Evolutionary conservation across 2,113 vertebrate species (phyloP).

Genomic region (Phylloscopus trochiloides): DNA sequence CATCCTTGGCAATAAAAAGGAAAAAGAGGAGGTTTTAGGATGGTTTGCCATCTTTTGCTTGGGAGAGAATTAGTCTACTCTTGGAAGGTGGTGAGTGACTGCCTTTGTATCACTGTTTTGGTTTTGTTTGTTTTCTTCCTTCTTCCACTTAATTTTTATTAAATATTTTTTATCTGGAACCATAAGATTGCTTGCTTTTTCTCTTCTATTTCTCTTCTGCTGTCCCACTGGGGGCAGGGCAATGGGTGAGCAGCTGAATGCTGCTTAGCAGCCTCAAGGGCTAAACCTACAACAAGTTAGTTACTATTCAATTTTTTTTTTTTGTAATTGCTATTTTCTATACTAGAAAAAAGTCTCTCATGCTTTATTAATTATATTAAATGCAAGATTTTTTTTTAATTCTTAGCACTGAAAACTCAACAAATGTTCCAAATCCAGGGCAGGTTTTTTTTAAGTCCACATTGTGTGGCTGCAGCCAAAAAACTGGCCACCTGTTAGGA

Average conservation of each 20-base stretch:
- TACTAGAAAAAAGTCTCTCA: background rate
- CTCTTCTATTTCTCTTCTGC: background rate
- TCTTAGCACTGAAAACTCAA: background rate
- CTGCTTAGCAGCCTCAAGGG: background rate
- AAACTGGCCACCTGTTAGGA: background rate
- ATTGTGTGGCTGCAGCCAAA: background rate
- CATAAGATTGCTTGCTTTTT: background rate
- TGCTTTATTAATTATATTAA: background rate
- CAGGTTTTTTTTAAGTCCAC: background rate
- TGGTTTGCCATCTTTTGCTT: background rate
- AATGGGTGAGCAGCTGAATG: background rate
- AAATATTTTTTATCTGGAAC: background rate
- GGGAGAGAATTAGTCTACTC: background rate
- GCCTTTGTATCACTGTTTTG: background rate
- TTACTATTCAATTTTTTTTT: background rate
- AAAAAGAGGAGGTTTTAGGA: background rate
- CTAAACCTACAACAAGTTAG: background rate
- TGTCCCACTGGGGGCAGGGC: background rate
- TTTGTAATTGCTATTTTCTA: background rate
- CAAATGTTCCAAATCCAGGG: background rate
- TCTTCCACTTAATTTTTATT: background rate
- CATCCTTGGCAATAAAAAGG: background rate
- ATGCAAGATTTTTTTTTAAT: background rate
- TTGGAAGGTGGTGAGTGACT: background rate
- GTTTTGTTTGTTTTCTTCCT: background rate